Evolutionary conservation across 2,113 vertebrate species (phyloP), one percentile per base, ranked within the genome.

Genomic region (Eulemur macaco): DNA sequence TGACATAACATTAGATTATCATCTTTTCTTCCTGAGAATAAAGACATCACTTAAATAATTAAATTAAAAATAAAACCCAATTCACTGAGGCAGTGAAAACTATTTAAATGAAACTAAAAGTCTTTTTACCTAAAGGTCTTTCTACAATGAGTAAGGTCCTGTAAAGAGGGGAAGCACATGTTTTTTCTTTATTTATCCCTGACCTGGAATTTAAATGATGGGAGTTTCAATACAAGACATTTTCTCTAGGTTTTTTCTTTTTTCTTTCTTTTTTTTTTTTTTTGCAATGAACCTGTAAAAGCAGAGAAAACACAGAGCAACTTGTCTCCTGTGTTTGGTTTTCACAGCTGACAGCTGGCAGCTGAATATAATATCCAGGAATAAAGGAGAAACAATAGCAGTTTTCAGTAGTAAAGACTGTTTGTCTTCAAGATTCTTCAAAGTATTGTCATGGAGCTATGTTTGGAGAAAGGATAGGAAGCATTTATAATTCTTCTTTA

Each of bases 391-490:
- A 96, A 97, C 93, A 91, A 93, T 93, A 78, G 89, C 18, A 9
- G 66, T 42, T 88, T 73, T 92, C 50, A 83, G 13, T 25, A 63
- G 87, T 73, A 87, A 93, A 86, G 89, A 80, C 52, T 66, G 86
- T 92, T 97, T 97, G 63, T 83, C 88, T 95, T 87, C 47, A 78
- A 56, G 86, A 60, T 21, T 86, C 82, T 95, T 95, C 92, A 93
- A 89, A 97, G 94, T n/a, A 82, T 95, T 84, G 78, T 96, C 88
- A 60, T 31, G 8, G 9, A 17, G 69, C 89, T 98, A 91, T 95
- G 89, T 97, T 97, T 98, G 96, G 73, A 91, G 56, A 85, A 77
- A 86, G 50, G 80, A 86, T 76, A 92, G 73, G 94, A 95, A 94
- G 82, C 78, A 86, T n/a, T 86, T 81, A 83, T 63, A 76, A 73